Base-by-base conservation (phyloP, 2,797 vertebrate genomes). In the Danio aesculapii region DNA sequence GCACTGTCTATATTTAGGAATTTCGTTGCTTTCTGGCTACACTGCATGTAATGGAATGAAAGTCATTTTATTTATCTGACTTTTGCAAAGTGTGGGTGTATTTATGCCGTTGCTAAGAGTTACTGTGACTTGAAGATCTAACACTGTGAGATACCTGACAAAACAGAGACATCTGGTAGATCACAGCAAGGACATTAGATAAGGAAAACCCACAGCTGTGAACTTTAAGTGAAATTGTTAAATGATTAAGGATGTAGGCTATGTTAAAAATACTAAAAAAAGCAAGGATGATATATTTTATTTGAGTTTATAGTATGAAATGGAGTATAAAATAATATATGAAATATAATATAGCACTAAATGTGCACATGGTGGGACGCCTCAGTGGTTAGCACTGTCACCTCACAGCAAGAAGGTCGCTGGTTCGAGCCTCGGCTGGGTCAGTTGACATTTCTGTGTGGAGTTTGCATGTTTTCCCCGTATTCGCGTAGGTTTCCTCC, bases 21-120 rank as follows among this genome's bases (percentile, higher is more conserved):
- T 81, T 69, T 12, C n/a, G 13, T 8, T 71, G 58, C 30, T 77
- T 75, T 75, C 59, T 68, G 53, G 62, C 53, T 14, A 17, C 74
- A 50, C 74, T 57, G 44, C 57, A 43, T 70, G 69, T 75, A 75
- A 84, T 83, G 75, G 66, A 83, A 75, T 30, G 49, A 58, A 70
- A 57, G 43, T 63, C 47, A 9, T 13, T 64, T 57, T 67, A 46
- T 70, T 81, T 81, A 82, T 83, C 64, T 47, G 16, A 59, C 70
- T 62, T 21, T 19, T 64, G 58, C 17, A 21, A 71, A n/a, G 21
- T 0, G 6, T 69, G 46, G 53, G 55, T 69, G 76, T 61, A 70
- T 74, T 82, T 64, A 68, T 77, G 57, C 46, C 6, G 67, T 84
- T 83, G 70, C 70, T 84, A 78, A 67, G 55, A 21, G 58, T 84